These are phyloP conservation scores for Penaeus monodon DNA, from an alignment of 2,888 invertebrate species.

Conservation along the genomic window DNA sequence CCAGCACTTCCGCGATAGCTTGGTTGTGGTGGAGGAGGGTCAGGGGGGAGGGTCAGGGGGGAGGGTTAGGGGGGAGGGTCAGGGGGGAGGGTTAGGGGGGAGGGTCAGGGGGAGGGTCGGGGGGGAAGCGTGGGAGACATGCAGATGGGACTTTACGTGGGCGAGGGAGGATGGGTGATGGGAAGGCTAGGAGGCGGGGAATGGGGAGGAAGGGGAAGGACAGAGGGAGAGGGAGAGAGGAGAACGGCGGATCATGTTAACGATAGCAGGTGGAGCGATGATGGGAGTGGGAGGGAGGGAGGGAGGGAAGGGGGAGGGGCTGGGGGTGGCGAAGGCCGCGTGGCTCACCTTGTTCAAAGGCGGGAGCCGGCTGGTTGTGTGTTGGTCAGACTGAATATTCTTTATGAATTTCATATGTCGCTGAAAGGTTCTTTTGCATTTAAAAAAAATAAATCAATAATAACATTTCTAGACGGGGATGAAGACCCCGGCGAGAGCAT, in stretches of 20 bases:
- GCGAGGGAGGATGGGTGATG: not conserved
- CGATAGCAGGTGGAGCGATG: not conserved
- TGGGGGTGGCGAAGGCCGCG: not conserved
- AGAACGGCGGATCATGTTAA: not conserved
- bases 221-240: not conserved
- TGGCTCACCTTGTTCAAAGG: too few species aligned
- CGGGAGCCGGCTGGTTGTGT: too few species aligned
- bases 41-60: not conserved
- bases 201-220: not conserved
- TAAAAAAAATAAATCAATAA: not conserved
- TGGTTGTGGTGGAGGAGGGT: conserved; percentile 14
- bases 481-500: conserved; percentile 32
- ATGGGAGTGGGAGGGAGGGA: not conserved
- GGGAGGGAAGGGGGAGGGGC: not conserved
- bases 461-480: conserved; percentile 46
- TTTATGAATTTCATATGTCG: too few species aligned
- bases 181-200: not conserved
- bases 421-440: not conserved
- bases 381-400: too few species aligned
- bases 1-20: conserved; percentile 33
- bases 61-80: not conserved
- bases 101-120: not conserved
- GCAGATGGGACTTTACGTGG: conserved; percentile 6
- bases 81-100: not conserved
- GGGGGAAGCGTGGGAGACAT: conserved; percentile 38